Conservation (phyloP, 2,797 vertebrate species). For the Discoglossus pictus region DNA sequence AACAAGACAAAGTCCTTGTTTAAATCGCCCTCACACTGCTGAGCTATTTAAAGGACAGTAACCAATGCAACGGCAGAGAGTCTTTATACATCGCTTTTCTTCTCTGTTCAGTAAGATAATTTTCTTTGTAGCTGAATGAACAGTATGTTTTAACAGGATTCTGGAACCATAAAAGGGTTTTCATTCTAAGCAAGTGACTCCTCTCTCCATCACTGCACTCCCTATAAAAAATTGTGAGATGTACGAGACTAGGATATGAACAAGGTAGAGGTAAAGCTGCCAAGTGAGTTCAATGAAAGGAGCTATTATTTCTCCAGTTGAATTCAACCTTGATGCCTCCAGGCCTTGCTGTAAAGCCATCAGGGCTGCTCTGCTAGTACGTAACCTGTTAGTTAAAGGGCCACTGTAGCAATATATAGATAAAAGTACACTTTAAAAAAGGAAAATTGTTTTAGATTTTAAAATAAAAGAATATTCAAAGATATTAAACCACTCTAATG, state of each 20-base stretch:
- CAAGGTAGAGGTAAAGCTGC: slow-evolving; percentile 21
- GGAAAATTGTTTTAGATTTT: too few species aligned
- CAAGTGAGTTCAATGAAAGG: slow-evolving; percentile 35
- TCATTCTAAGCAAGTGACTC: slow-evolving; percentile 44
- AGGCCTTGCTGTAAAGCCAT: slow-evolving; percentile 12
- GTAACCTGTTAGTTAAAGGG: slow-evolving; percentile 12
- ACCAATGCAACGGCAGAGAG: slow-evolving; percentile 1
- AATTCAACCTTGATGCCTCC: slow-evolving; percentile 27
- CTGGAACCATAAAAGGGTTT: slow-evolving; percentile 37
- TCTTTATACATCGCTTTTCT: slow-evolving; percentile 31
- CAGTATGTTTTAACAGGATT: slow-evolving; percentile 39
- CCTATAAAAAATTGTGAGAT: slow-evolving; percentile 33
- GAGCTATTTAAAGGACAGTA: slow-evolving; percentile 8
- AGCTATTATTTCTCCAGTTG: slow-evolving; percentile 32
- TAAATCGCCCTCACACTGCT: slow-evolving; percentile 3
- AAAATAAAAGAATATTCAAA: too few species aligned
- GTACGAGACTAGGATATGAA: slow-evolving; percentile 38
- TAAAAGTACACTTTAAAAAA: too few species aligned
- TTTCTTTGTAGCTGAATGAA: slow-evolving; percentile 40
- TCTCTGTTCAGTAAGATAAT: slow-evolving; percentile 20
- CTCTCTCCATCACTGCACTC: slow-evolving; percentile 30
- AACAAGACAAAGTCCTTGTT: slow-evolving; percentile 2
- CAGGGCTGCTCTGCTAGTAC: slow-evolving; percentile 3
- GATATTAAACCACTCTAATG: too few species aligned
- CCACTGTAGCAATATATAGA: too few species aligned